Conservation (phyloP, 2,888 invertebrate genomes). For the Acrobasis consociella region DNA sequence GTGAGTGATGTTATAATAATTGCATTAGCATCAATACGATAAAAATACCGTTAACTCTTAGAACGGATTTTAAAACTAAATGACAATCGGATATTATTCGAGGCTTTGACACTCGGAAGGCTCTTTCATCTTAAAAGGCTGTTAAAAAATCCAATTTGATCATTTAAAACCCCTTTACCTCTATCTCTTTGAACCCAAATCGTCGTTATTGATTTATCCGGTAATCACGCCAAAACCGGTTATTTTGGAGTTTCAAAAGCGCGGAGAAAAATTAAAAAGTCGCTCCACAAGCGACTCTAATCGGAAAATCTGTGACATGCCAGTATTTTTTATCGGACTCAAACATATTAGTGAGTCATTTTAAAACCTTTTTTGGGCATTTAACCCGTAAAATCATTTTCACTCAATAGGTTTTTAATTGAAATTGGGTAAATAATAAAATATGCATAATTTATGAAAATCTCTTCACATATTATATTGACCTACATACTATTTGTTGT, state of each 20-base stretch:
- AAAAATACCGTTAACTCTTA: no score
- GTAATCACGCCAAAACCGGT: slow-evolving; percentile 55
- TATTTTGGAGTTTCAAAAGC: slow-evolving; percentile 45
- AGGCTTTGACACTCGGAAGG: slow-evolving; percentile 13
- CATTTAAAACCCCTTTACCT: slow-evolving; percentile 40
- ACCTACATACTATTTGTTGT: no score
- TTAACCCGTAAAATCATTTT: no score
- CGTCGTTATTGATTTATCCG: slow-evolving; percentile 53
- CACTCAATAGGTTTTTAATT: no score
- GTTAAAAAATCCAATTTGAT: slow-evolving; percentile 44
- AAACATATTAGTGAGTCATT: no score
- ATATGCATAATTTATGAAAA: no score
- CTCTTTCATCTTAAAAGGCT: slow-evolving; percentile 37
- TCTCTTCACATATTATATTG: no score
- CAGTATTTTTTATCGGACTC: background rate
- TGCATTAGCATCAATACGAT: background rate
- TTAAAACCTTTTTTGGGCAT: no score
- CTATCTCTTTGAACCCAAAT: slow-evolving; percentile 51
- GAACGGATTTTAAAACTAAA: background rate
- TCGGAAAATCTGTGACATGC: background rate
- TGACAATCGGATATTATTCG: background rate
- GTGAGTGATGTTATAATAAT: background rate
- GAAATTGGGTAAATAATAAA: no score
- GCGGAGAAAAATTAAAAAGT: background rate
- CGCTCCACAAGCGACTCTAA: background rate